Conservation (phyloP, 2,888 invertebrate species). For the Neoitamus cyanurus region DNA sequence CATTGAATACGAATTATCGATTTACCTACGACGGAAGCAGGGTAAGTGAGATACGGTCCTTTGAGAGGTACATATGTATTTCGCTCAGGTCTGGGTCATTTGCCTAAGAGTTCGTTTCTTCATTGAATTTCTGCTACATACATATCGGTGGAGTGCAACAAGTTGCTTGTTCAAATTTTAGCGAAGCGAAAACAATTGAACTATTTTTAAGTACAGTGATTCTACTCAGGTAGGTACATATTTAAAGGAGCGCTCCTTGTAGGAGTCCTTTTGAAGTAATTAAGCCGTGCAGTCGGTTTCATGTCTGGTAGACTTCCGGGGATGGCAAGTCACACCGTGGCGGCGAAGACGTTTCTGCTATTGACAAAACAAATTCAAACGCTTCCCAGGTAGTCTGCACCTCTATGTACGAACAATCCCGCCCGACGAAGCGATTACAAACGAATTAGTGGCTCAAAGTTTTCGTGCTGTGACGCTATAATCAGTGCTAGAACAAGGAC, state of each 20-base stretch:
- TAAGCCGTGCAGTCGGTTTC: background rate
- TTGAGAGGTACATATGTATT: too few species aligned
- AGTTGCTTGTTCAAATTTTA: background rate
- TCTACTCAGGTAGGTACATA: background rate
- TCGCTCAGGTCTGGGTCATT: background rate
- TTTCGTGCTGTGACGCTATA: background rate
- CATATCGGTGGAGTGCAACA: background rate
- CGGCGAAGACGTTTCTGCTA: background rate
- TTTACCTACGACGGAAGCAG: background rate
- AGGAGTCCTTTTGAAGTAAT: background rate
- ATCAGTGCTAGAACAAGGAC: background rate
- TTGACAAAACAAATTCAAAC: conserved; percentile 5
- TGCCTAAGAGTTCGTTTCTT: background rate
- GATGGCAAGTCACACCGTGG: background rate
- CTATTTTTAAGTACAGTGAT: background rate
- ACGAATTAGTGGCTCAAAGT: background rate
- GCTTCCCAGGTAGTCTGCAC: background rate
- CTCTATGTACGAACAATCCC: background rate
- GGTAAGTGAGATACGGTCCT: background rate
- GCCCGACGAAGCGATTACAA: background rate
- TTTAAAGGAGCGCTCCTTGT: background rate
- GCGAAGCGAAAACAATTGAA: background rate
- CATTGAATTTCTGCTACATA: background rate
- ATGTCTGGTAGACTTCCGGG: background rate
- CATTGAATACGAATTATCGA: conserved; percentile 22